Evolutionary conservation across 2,888 invertebrate genomes (phyloP), one percentile per base, ranked within the genome.

Genomic region (Tetragnatha montana): DNA sequence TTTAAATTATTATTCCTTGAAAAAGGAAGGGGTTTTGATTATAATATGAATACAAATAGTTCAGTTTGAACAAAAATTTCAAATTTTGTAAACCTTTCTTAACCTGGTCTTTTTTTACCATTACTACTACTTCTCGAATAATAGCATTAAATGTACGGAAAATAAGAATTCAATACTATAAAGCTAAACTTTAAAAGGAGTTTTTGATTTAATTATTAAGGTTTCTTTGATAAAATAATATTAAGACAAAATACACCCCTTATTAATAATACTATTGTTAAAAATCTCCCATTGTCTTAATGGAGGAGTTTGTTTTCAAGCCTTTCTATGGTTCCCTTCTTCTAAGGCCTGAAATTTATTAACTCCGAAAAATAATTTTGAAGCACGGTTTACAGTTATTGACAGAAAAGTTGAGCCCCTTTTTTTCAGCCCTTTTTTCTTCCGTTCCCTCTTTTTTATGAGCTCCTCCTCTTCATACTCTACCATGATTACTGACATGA

Each of bases 401-500:
- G 85, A 84, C 76, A 75, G 82, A 51, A 82, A 82, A 82, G 78
- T 78, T 70, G 51, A 81, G 35, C 21, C 22, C 47, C 35, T 68
- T 83, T 83, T 79, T 79, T 60, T 10, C 4, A 4, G 10, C 19
- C 22, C 49, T 69, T 68, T 83, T 83, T 79, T 79, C 17, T 21
- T 6, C n/a, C 47, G 68, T 14, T 69, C 10, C 60, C 70, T 49
- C 78, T 78, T 78, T 84, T 84, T 68, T 21, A 68, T 68, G 17
- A 17, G 21, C n/a, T 19, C 83, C 21, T 35, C 19, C 51, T 76
- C 76, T 84, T 74, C 69, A 49, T 75, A 50, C 84, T 79, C 60
- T 79, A 71, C 79, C 19, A 69, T 71, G 85, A 85, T 85, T 85
- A 79, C 78, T 71, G 79, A 76, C 85, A 78, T 71, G 78, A 71